Conservation (phyloP, 1,140 invertebrate genomes). For the Drosophila kikkawai region DNA sequence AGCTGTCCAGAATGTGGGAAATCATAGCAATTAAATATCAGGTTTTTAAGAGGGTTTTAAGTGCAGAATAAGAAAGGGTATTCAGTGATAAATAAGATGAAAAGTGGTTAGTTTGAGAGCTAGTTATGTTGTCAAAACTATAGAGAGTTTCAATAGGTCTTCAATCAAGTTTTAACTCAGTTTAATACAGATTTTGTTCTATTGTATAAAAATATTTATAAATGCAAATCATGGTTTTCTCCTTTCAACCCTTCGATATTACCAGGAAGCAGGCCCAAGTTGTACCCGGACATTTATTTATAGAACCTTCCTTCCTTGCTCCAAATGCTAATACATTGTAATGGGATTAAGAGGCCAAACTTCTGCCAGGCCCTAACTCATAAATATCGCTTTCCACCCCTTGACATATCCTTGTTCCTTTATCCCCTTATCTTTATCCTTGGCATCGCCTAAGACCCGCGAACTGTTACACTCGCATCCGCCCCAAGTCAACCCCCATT, state of each 20-base stretch:
- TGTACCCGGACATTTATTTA: constrained; percentile 1
- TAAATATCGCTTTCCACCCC: constrained; percentile 3
- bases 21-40: background rate
- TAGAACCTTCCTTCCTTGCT: no score
- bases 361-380: constrained; percentile 2
- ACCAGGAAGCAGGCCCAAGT: background rate
- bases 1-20: background rate
- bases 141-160: background rate
- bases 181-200: background rate
- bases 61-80: background rate
- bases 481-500: constrained; percentile 23
- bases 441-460: constrained; percentile 12
- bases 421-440: constrained; percentile 23
- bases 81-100: background rate
- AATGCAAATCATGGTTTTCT: background rate
- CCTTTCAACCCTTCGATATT: background rate
- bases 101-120: background rate
- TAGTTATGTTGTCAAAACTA: background rate
- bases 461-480: constrained; percentile 30
- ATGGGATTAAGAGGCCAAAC: constrained; percentile 14
- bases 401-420: background rate
- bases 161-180: background rate
- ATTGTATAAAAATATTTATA: background rate
- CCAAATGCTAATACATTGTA: constrained; percentile 22
- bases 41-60: constrained; percentile 1